Percentiles rank a stretch among this genome's conserved stretches.
Evolutionary conservation across 2,888 invertebrate genomes (phyloP).

Genomic region (Eupeodes luniger): DNA sequence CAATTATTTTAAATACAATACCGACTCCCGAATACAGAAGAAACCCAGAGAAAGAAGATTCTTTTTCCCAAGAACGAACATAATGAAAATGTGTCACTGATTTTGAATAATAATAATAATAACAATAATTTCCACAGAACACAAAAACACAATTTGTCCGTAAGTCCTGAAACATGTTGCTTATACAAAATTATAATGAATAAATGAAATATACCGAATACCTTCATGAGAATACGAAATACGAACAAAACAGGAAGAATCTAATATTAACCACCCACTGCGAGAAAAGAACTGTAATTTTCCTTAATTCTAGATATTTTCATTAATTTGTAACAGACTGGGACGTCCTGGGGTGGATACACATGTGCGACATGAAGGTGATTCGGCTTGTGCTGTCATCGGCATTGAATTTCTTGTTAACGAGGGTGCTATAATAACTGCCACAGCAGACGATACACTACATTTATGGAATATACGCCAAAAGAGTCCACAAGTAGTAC

Average conservation of each 20-base stretch:
- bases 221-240: neutral
- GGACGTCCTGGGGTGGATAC: conserved; percentile 99
- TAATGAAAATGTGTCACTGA: conserved; percentile 50
- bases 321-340: conserved; percentile 87
- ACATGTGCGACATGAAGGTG: conserved; percentile 93
- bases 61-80: neutral
- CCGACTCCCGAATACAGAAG: too few relatives aligned
- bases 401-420: conserved; percentile 98
- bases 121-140: conserved; percentile 28
- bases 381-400: conserved; percentile 87
- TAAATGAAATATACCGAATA: neutral
- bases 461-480: conserved; percentile 99
- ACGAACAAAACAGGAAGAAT: neutral
- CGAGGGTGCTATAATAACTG: conserved; percentile 97
- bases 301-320: conserved; percentile 78
- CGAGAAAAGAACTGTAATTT: conserved; percentile 58
- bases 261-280: neutral
- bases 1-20: neutral
- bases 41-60: neutral
- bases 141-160: conserved; percentile 27
- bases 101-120: conserved; percentile 40
- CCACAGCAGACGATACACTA: conserved; percentile 97
- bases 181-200: neutral
- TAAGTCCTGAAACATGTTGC: conserved; percentile 17
- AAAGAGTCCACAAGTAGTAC: conserved; percentile 96